phyloP scores from a whole-genome alignment of 2,113 vertebrate species.

The Pseudorhombus dupliciocellatus region DNA sequence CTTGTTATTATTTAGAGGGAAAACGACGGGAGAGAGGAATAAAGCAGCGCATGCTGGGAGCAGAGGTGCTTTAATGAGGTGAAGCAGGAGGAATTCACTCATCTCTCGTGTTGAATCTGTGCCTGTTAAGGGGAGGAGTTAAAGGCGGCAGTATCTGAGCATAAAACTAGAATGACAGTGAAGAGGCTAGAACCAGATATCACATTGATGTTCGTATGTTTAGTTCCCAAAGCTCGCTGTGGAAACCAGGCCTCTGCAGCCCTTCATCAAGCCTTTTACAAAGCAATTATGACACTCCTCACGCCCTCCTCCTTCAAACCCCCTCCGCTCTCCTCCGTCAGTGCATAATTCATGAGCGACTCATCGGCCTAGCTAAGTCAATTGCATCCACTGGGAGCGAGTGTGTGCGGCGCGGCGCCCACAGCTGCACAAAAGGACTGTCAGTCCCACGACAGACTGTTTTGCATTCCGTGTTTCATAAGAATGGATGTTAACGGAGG shows the following conservation, averaged over 20 bases:
- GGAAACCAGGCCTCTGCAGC: conserved; percentile 28
- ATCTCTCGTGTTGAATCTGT: conserved; percentile 18
- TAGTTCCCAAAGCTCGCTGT: conserved; percentile 24
- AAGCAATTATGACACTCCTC: conserved; percentile 64
- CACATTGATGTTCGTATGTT: conserved; percentile 25
- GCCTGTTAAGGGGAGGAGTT: conserved; percentile 11
- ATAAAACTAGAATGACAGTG: background rate
- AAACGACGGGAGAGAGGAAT: conserved; percentile 14
- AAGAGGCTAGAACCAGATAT: conserved; percentile 12
- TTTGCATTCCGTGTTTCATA: conserved; percentile 54
- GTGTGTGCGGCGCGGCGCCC: conserved; percentile 30
- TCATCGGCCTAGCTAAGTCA: conserved; percentile 57
- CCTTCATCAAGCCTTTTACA: conserved; percentile 55
- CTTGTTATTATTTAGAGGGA: conserved; percentile 39
- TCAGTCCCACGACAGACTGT: conserved; percentile 60
- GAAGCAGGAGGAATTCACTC: conserved; percentile 50
- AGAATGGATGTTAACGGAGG: conserved; percentile 63
- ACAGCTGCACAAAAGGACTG: conserved; percentile 58
- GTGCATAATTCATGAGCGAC: conserved; percentile 69
- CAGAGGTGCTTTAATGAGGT: conserved; percentile 43
- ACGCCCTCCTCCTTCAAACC: conserved; percentile 36
- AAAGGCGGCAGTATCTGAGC: background rate
- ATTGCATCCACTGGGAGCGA: conserved; percentile 54
- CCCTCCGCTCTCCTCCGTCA: background rate
- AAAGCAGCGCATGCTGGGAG: conserved; percentile 25